These are phyloP conservation scores for Brenthis ino DNA, from an alignment of 2,888 invertebrate species.

Conservation along the genomic window DNA sequence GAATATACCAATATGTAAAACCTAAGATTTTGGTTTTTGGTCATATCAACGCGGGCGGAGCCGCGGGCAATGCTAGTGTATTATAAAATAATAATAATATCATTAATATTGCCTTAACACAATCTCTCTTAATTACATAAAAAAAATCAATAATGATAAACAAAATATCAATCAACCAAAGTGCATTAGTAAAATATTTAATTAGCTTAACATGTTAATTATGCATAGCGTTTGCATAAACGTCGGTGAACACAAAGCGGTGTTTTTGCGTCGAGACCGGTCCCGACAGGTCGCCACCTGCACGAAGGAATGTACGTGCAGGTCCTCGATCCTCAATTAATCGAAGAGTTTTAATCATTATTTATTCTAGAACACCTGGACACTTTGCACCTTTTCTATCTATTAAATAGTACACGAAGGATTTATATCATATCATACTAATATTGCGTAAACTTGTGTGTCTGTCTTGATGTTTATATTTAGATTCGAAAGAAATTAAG, in stretches of 20 bases:
- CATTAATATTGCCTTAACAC: not conserved
- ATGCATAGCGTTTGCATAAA: conserved; percentile 44
- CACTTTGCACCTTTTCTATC: conserved; percentile 9
- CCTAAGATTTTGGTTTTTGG: too few species aligned
- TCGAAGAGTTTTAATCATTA: conserved; percentile 39
- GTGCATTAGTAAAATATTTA: conserved; percentile 37
- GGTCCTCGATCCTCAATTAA: conserved; percentile 48
- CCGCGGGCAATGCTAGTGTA: too few species aligned
- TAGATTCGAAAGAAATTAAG: too few species aligned
- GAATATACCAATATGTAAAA: too few species aligned
- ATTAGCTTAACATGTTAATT: conserved; percentile 38
- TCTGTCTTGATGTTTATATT: too few species aligned
- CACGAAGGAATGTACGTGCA: conserved; percentile 61
- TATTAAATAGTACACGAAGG: not conserved
- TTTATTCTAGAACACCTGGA: conserved; percentile 26
- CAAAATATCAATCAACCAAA: conserved; percentile 19
- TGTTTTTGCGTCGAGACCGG: conserved; percentile 56
- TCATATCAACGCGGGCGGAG: too few species aligned
- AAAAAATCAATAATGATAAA: not conserved
- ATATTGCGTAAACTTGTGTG: too few species aligned
- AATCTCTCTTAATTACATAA: not conserved
- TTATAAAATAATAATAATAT: too few species aligned
- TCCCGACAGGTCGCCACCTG: conserved; percentile 75
- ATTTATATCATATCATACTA: not conserved
- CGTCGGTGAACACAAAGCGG: conserved; percentile 44